Evolutionary conservation across 2,888 invertebrate genomes (phyloP), one percentile per base, ranked within the genome.

Genomic region (Dolichopus griseipennis): DNA sequence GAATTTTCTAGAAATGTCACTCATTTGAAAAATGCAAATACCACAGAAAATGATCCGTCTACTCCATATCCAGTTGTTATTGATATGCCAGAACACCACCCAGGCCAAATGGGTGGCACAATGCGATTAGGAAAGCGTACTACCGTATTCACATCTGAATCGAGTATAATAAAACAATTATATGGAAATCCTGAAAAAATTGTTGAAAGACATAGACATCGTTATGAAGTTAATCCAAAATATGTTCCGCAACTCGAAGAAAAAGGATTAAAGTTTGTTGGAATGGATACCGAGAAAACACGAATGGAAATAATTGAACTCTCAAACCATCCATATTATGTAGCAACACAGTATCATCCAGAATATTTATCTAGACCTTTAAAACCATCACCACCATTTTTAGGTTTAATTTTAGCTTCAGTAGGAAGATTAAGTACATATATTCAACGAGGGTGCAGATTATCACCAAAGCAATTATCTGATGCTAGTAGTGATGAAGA

Each of bases 1-100:
- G 99, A 99, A 82, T 97, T 92, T 78, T 89, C 96, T 0, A 86
- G 97, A 67, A 95, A 95, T 78, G 91, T 91, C 0, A 81, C 97
- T 0, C 85, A 86, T 0, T 80, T 92, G 68, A 83, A 86, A 67
- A 90, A 87, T 72, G 97, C 97, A 0, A 90, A 95, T 75, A 91
- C 92, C 3, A 91, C 92, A 0, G 99, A 98, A 83, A 89, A 93
- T 61, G 85, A 90, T 73, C 86, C 90, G 0, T 82, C 88, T 3
- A 89, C 91, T 15, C 83, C 83, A 52, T 83, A 91, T 80, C 92
- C 93, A 41, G 84, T 97, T 61, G 93, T 99, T 6, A 92, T 99
- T 71, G 97, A 99, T 75, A 99, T 99, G 99, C 97, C 98, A 0
- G 99, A 99, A 82, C 96, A 98, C 80, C 94, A 95, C 78, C 88